Base-by-base conservation (phyloP, 2,113 vertebrate genomes). In the Prochilodus magdalenae region DNA sequence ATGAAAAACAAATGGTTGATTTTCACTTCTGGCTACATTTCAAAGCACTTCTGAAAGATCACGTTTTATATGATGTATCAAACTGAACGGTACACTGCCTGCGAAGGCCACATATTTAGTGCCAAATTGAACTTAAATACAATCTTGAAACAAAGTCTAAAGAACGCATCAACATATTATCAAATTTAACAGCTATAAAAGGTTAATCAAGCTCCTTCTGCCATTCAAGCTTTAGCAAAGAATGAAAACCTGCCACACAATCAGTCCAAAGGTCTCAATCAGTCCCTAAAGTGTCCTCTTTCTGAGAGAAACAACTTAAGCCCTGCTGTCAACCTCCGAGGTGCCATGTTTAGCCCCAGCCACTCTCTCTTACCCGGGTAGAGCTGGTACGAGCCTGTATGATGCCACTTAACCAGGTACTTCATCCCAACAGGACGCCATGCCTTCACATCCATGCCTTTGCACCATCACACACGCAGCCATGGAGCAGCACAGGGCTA, bases 351-450 rank as follows among this genome's bases (percentile, higher is more conserved):
- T 15, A 14, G 8, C 18, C 30, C 29, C 18, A 5, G 18, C 67
- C 20, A 7, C 12, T 44, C 24, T 60, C 63, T 79, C 92, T 93
- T 96, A 99, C 98, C 98, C 97, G 95, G 96, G 86, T 95, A 94
- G 27, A 99, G 96, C 93, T 95, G 97, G 60, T 99, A 99, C 84
- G 95, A 98, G 89, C 97, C 97, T 79, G 95, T 95, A 93, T 97
- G 94, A 84, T 97, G 96, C 97, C 96, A 98, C 75, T 90, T 95
- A 86, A 96, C 92, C 91, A 97, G 91, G 90, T 95, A 95, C 90
- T 95, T 97, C 90, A 95, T 96, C 91, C 93, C 94, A 87, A 94
- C 91, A 80, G 95, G 94, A 87, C 96, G 91, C 97, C 96, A 96
- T 91, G 94, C 92, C 93, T 95, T 95, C 81, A 94, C 94, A 90